Conservation (phyloP, 2,113 vertebrate species). For the Ariopsis seemanni region DNA sequence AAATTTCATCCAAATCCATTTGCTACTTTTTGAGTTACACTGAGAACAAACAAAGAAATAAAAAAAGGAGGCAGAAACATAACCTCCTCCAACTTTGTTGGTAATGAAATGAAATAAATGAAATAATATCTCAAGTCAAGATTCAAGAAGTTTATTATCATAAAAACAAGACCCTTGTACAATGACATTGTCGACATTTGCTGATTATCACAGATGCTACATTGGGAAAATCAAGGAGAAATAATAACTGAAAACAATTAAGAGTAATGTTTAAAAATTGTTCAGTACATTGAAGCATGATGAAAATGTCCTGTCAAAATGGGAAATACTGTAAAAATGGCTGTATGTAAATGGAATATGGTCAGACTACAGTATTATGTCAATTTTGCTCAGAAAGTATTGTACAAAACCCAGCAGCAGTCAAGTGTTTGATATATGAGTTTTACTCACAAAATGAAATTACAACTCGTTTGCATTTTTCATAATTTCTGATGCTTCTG, state of each 20-base stretch:
- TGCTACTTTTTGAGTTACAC: too few relatives aligned
- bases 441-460: background rate
- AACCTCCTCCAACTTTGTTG: too few relatives aligned
- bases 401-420: background rate
- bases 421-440: background rate
- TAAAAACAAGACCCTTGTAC: background rate
- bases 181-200: background rate
- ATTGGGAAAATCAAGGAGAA: background rate
- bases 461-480: background rate
- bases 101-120: too few relatives aligned
- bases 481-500: background rate
- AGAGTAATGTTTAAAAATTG: background rate
- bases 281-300: background rate
- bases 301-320: background rate
- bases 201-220: background rate
- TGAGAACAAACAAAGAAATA: too few relatives aligned
- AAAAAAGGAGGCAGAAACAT: too few relatives aligned
- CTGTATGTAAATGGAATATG: background rate
- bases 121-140: background rate
- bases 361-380: background rate
- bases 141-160: background rate
- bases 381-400: background rate
- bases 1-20: too few relatives aligned
- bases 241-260: background rate
- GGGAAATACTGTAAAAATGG: background rate